Conservation (phyloP, 2,113 vertebrate genomes). For the Narcine bancroftii region DNA sequence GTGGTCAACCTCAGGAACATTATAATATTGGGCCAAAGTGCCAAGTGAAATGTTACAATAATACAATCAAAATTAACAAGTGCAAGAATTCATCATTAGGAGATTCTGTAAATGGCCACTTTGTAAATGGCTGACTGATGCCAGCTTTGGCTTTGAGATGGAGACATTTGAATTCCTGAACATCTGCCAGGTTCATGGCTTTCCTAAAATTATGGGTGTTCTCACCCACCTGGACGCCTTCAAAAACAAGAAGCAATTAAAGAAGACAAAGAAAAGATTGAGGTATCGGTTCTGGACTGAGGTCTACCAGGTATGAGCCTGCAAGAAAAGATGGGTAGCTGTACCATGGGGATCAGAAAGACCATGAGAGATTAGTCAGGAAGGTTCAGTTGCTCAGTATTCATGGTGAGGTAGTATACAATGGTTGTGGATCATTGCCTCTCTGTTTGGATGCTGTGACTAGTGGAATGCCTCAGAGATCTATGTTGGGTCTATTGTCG, state of each 20-base stretch:
- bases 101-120: neutral
- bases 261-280: conserved; percentile 85
- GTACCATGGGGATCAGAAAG: no score
- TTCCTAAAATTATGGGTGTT: conserved; percentile 93
- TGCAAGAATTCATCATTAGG: neutral
- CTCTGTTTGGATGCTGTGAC: no score
- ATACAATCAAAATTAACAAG: neutral
- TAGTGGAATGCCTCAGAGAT: no score
- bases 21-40: neutral
- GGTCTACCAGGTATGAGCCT: conserved; percentile 71
- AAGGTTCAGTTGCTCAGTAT: no score
- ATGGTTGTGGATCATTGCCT: no score
- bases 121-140: conserved; percentile 94
- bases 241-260: conserved; percentile 81
- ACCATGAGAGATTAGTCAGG: no score
- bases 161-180: conserved; percentile 97
- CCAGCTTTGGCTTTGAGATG: conserved; percentile 98
- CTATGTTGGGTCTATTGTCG: no score
- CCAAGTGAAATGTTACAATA: neutral
- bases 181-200: conserved; percentile 94
- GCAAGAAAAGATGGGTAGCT: neutral
- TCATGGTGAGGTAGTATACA: no score
- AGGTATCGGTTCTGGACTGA: conserved; percentile 98
- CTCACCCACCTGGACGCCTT: conserved; percentile 90
- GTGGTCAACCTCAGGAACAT: neutral